phyloP scores from a whole-genome alignment of 2,888 invertebrate species.

The Acanthoscelides obtectus region DNA sequence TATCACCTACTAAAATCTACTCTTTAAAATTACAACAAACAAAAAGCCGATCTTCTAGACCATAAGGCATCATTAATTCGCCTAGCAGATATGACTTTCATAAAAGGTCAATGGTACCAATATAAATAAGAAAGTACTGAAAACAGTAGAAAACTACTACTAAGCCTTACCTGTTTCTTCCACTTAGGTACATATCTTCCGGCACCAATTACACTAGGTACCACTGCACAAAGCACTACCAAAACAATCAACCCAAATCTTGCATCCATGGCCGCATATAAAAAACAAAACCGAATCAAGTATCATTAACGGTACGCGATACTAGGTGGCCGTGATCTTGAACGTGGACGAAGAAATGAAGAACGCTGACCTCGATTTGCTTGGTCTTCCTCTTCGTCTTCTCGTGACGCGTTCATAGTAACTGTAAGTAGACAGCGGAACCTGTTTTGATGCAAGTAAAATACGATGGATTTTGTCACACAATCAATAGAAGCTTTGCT shows the following conservation, averaged over 20 bases:
- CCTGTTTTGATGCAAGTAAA: background rate
- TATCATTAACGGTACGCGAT: background rate
- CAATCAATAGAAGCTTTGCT: no score
- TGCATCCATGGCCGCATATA: slow-evolving; percentile 1
- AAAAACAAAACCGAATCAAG: background rate
- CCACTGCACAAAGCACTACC: slow-evolving; percentile 21
- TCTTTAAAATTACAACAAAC: no score
- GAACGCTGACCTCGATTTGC: slow-evolving; percentile 26
- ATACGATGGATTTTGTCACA: no score
- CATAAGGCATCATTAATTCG: no score
- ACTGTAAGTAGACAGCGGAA: slow-evolving; percentile 30
- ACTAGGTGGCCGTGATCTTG: slow-evolving; percentile 42
- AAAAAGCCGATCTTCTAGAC: no score
- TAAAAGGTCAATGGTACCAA: no score
- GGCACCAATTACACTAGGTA: slow-evolving; percentile 14
- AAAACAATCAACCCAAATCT: slow-evolving; percentile 9
- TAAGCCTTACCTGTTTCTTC: slow-evolving; percentile 66
- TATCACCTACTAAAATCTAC: no score
- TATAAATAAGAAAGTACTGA: no score
- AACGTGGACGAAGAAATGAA: slow-evolving; percentile 21
- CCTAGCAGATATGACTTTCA: no score
- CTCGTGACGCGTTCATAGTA: slow-evolving; percentile 27
- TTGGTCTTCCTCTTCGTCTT: slow-evolving; percentile 27
- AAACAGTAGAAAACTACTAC: no score
- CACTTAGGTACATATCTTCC: slow-evolving; percentile 69